phyloP scores from a whole-genome alignment of 2,888 invertebrate species.

The Pristionchus arcanus region DNA sequence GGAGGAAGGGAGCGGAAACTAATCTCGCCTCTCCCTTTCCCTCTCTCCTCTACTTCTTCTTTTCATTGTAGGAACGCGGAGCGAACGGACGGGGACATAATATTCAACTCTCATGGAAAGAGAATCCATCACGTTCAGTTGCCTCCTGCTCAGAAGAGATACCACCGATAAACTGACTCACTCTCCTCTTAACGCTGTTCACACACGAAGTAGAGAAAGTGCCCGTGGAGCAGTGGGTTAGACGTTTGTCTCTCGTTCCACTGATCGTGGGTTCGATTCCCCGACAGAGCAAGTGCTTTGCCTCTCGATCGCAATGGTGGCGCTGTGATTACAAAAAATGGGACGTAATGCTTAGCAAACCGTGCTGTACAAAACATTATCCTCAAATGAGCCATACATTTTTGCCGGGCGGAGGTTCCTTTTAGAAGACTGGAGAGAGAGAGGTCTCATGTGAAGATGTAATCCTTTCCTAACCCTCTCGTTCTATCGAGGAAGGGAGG shows the following conservation, averaged over 20 bases:
- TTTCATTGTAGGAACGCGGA: slow-evolving; percentile 52
- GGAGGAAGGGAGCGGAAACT: slow-evolving; percentile 3
- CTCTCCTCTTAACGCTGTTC: background rate
- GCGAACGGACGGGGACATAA: slow-evolving; percentile 51
- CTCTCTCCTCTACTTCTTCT: slow-evolving; percentile 15
- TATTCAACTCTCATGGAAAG: slow-evolving; percentile 63
- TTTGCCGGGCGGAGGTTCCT: slow-evolving; percentile 33
- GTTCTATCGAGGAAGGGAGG: slow-evolving; percentile 12
- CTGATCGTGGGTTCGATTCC: slow-evolving; percentile 14
- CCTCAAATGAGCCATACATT: slow-evolving; percentile 34
- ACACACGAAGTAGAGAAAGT: background rate
- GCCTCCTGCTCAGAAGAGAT: slow-evolving; percentile 39
- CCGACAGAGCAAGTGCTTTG: background rate
- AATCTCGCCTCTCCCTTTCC: background rate
- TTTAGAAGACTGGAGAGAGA: slow-evolving; percentile 29
- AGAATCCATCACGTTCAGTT: slow-evolving; percentile 66
- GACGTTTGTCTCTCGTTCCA: background rate
- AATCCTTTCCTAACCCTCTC: slow-evolving; percentile 51
- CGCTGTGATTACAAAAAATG: slow-evolving; percentile 19
- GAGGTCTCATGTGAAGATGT: slow-evolving; percentile 51
- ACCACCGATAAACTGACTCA: slow-evolving; percentile 26
- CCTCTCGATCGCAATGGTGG: background rate
- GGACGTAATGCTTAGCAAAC: slow-evolving; percentile 54
- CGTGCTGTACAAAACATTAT: slow-evolving; percentile 31
- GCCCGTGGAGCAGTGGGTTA: slow-evolving; percentile 32